Conservation (phyloP, 2,888 invertebrate species). For the Athalia cordata region DNA sequence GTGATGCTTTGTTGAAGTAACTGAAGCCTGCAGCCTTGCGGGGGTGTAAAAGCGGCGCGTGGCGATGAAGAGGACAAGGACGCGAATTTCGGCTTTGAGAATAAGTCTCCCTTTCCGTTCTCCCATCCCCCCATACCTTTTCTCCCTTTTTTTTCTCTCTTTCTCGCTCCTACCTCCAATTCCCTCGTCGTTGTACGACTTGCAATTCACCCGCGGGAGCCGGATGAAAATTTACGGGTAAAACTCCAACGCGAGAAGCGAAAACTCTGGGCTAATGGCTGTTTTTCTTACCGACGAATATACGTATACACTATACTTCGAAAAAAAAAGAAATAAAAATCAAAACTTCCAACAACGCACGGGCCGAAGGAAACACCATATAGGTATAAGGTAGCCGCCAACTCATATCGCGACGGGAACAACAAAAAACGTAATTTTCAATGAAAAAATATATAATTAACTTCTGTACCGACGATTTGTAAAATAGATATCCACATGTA, state of each 20-base stretch:
- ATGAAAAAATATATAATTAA: too few relatives aligned
- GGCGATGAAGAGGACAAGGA: slow-evolving; percentile 17
- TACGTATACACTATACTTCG: not conserved
- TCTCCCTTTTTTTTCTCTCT: not conserved
- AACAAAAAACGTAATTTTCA: too few relatives aligned
- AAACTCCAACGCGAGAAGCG: slow-evolving; percentile 67
- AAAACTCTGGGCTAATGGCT: slow-evolving; percentile 73
- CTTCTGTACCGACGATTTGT: too few relatives aligned
- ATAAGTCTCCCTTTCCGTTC: slow-evolving; percentile 32
- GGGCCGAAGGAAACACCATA: not conserved
- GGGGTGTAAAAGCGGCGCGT: not conserved
- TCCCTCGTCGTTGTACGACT: slow-evolving; percentile 19
- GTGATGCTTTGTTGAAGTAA: too few relatives aligned
- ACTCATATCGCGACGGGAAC: too few relatives aligned
- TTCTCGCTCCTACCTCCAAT: not conserved
- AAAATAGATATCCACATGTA: too few relatives aligned
- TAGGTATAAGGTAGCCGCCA: not conserved
- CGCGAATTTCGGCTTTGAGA: slow-evolving; percentile 20
- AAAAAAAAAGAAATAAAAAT: slow-evolving; percentile 27
- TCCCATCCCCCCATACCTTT: not conserved
- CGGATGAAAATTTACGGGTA: slow-evolving; percentile 44
- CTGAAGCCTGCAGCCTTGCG: not conserved
- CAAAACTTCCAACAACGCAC: not conserved
- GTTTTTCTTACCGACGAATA: slow-evolving; percentile 68
- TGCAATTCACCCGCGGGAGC: slow-evolving; percentile 18